Base-by-base conservation (phyloP, 2,113 vertebrate species). In the Syngnathus scovelli region DNA sequence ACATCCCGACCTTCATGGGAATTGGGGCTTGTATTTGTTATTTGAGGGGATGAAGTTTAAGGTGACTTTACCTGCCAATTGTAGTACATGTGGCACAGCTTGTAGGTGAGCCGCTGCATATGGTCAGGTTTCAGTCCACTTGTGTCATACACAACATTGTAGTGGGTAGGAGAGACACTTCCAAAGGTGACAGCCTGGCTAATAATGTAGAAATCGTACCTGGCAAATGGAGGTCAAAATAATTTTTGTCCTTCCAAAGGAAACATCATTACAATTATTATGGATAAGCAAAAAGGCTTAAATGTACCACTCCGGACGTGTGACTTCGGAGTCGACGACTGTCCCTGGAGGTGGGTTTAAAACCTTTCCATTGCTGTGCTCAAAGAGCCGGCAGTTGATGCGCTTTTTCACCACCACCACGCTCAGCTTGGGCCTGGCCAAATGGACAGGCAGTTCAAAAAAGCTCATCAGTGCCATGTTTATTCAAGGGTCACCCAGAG, bases 381-480 rank as follows among this genome's bases (percentile, higher is more conserved):
- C 88, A 6, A 99, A 98, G 76, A 98, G 95, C 43, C 96, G 90
- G 80, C 90, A 85, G 38, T 83, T 89, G 69, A 96, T 89, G 1
- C 94, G 89, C 60, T 99, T 99, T 91, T 96, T 99, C 76, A 99
- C 96, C 79, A 99, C 94, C 41, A 98, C 92, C 60, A 99, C 93
- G 0, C 91, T 92, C 1, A 99, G 87, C 52, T 91, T 94, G 4
- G 96, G 96, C 64, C 97, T 98, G 11, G 39, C 2, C 13, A 76
- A 7, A 79, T 0, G 1, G 18, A 67, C 10, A 61, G 0, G 4
- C 2, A 15, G 6, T 9, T 16, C 33, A 5, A 74, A 69, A 36
- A 11, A 19, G 5, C 11, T 23, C 3, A 23, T 7, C 19, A 7
- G 18, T 6, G 37, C 11, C 39, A n/a, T 13, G 15, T 6, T 56